Evolutionary conservation across 2,888 invertebrate genomes (phyloP).

Genomic region (Scaeva pyrastri): DNA sequence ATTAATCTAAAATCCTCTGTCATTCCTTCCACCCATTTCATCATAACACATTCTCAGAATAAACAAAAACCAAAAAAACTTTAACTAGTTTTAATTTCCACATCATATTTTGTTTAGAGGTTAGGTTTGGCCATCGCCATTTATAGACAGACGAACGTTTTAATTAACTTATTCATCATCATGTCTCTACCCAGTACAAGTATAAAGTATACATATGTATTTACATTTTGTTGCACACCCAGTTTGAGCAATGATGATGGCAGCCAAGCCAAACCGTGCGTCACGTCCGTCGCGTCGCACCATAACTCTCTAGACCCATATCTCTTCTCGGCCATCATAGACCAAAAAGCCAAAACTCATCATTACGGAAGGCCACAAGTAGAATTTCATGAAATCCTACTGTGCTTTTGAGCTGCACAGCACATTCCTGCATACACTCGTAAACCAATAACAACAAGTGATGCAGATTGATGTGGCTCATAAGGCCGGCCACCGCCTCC

Average conservation of each 20-base stretch:
- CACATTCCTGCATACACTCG: too few relatives aligned
- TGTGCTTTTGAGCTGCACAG: neutral
- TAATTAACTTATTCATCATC: constrained; percentile 73
- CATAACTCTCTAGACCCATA: too few relatives aligned
- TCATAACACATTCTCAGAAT: neutral
- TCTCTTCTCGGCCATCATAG: neutral
- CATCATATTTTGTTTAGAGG: neutral
- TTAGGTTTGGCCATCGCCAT: neutral
- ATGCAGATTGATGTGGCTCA: constrained; percentile 71
- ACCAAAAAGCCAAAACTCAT: constrained; percentile 47
- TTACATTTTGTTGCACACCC: constrained; percentile 27
- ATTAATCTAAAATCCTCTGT: constrained; percentile 14
- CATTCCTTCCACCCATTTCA: constrained; percentile 1
- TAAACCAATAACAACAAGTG: constrained; percentile 49
- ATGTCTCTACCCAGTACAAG: constrained; percentile 21
- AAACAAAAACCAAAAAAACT: neutral
- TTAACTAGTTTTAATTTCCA: constrained; percentile 28
- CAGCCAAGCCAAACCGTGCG: neutral
- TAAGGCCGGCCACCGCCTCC: constrained; percentile 65
- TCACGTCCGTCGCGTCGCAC: neutral
- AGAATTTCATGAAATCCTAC: constrained; percentile 51
- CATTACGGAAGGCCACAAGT: constrained; percentile 65
- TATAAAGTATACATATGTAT: too few relatives aligned
- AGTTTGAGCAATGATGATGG: constrained; percentile 6
- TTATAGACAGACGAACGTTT: constrained; percentile 55